phyloP scores from a whole-genome alignment of 2,113 vertebrate genomes.

The Chlamydotis undulata region DNA sequence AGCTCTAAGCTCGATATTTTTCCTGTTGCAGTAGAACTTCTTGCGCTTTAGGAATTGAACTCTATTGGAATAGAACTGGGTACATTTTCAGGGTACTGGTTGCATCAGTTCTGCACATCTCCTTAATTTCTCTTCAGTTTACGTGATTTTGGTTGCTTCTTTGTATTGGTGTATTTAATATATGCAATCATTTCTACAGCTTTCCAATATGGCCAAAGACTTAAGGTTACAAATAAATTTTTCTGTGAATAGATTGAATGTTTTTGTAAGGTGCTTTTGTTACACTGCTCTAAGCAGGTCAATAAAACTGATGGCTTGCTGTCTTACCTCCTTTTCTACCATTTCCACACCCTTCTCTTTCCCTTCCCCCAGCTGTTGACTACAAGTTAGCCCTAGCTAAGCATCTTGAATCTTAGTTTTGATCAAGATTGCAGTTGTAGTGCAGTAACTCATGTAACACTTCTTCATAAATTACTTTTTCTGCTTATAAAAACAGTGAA shows the following conservation, averaged over 20 bases:
- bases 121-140: background rate
- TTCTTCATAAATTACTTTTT: background rate
- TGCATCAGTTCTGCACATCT: background rate
- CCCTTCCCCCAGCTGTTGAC: background rate
- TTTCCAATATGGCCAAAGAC: background rate
- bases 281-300: background rate
- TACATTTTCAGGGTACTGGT: background rate
- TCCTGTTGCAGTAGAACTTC: background rate
- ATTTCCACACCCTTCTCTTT: background rate
- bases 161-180: background rate
- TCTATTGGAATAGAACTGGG: background rate
- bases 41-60: background rate
- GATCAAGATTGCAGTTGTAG: conserved; percentile 8
- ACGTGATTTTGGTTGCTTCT: background rate
- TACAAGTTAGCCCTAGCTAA: background rate
- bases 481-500: background rate
- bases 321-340: background rate
- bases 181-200: background rate
- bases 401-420: conserved; percentile 29
- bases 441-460: conserved; percentile 48
- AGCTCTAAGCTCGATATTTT: background rate
- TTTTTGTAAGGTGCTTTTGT: background rate
- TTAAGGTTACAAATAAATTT: background rate
- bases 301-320: background rate
- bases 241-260: background rate